Conservation (phyloP, 92 coral and sea anemone species). For the Phenganax stokvisi region DNA sequence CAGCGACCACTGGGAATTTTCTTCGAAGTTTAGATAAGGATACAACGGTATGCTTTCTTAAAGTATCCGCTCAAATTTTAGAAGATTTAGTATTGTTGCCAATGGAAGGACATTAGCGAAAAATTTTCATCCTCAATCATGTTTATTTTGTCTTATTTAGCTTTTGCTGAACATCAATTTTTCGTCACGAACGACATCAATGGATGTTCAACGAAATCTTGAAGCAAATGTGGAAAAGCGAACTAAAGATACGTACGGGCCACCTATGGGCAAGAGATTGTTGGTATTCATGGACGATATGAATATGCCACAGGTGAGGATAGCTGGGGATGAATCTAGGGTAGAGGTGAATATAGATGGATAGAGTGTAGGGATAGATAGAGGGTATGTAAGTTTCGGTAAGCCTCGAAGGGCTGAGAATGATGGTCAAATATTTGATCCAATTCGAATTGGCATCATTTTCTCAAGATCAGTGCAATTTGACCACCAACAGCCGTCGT, state of each 20-base stretch:
- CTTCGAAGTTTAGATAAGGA: slow-evolving; percentile 80
- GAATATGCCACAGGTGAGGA: slow-evolving; percentile 95
- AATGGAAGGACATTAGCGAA: neutral
- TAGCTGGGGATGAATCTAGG: too few relatives aligned
- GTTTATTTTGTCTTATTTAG: slow-evolving; percentile 36
- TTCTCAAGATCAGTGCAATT: too few relatives aligned
- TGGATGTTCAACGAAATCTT: slow-evolving; percentile 97
- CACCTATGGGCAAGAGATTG: slow-evolving; percentile 98
- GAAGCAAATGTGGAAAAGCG: slow-evolving; percentile 98
- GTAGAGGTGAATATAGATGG: too few relatives aligned
- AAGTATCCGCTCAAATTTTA: too few relatives aligned
- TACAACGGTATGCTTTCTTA: slow-evolving; percentile 52
- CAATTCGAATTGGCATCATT: too few relatives aligned
- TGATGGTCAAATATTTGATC: too few relatives aligned
- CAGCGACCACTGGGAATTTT: slow-evolving; percentile 92
- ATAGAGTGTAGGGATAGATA: too few relatives aligned
- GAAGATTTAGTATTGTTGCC: too few relatives aligned
- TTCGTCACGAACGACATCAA: slow-evolving; percentile 96
- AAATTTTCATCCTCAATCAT: neutral
- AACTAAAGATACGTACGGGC: slow-evolving; percentile 98
- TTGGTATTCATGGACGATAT: slow-evolving; percentile 98
- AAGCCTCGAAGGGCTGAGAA: too few relatives aligned
- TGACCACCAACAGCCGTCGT: too few relatives aligned
- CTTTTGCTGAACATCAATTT: slow-evolving; percentile 89
- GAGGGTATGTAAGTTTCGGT: too few relatives aligned